Percentiles rank a stretch among this genome's conserved stretches.
phyloP scores from a whole-genome alignment of 2,888 invertebrate species.

The Meta bourneti region DNA sequence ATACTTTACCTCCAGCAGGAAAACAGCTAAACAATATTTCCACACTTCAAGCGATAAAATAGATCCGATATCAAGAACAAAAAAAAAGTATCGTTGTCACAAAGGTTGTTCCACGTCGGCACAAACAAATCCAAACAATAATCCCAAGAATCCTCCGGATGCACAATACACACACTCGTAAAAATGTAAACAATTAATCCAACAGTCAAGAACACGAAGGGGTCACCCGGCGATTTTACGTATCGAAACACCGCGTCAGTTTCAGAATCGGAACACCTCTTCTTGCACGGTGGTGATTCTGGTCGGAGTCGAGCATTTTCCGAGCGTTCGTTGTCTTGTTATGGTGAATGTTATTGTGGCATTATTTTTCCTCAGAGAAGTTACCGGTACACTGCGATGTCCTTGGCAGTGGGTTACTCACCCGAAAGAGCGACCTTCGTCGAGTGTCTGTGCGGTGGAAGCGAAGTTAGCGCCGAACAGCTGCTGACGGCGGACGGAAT shows the following conservation, averaged over 20 bases:
- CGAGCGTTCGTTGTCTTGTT: not conserved
- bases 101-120: constrained; percentile 8
- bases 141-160: not conserved
- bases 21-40: not conserved
- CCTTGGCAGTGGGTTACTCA: constrained; percentile 70
- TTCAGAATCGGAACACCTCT: not conserved
- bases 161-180: not conserved
- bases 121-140: not conserved
- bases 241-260: not conserved
- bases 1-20: not conserved
- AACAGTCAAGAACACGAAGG: too few relatives aligned
- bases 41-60: not conserved
- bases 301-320: not conserved
- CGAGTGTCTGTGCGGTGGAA: constrained; percentile 43
- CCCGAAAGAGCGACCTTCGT: constrained; percentile 68
- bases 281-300: not conserved
- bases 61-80: not conserved
- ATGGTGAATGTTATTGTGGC: not conserved
- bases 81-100: constrained; percentile 12
- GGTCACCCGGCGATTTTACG: not conserved
- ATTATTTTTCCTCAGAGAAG: constrained; percentile 8
- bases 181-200: constrained; percentile 4
- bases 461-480: constrained; percentile 47
- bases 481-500: constrained; percentile 22
- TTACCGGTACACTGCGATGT: constrained; percentile 67